A percentile compares a stretch with the other conserved stretches of the same genome.
Evolutionary conservation across 1,140 invertebrate species (phyloP).

Genomic region (Aphis craccivora): DNA sequence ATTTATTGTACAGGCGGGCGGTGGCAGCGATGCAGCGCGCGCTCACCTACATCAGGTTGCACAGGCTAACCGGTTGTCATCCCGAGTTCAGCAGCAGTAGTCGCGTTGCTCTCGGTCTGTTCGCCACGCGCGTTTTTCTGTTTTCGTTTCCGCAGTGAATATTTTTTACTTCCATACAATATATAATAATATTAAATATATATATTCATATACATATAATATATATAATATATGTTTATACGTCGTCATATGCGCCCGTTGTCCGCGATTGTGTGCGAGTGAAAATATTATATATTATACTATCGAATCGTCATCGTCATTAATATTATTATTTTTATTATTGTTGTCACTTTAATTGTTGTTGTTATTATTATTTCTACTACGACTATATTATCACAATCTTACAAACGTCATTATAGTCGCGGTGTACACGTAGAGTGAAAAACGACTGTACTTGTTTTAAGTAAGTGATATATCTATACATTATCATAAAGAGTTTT

Average conservation of each 20-base stretch:
- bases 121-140: conserved; percentile 24
- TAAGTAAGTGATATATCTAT: background rate
- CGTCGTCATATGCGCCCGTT: background rate
- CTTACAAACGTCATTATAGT: background rate
- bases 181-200: background rate
- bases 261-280: background rate
- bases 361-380: background rate
- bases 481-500: background rate
- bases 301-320: background rate
- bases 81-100: conserved; percentile 33
- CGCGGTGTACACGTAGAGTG: background rate
- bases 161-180: background rate
- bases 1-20: background rate
- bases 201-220: background rate
- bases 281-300: background rate
- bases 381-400: background rate
- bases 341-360: background rate
- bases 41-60: conserved; percentile 45
- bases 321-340: background rate
- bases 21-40: conserved; percentile 31
- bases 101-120: conserved; percentile 48
- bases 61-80: conserved; percentile 35
- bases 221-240: background rate
- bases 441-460: background rate
- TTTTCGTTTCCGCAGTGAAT: background rate